Evolutionary conservation across 2,113 vertebrate genomes (phyloP), one percentile per base, ranked within the genome.

Genomic region (Deroptyus accipitrinus): DNA sequence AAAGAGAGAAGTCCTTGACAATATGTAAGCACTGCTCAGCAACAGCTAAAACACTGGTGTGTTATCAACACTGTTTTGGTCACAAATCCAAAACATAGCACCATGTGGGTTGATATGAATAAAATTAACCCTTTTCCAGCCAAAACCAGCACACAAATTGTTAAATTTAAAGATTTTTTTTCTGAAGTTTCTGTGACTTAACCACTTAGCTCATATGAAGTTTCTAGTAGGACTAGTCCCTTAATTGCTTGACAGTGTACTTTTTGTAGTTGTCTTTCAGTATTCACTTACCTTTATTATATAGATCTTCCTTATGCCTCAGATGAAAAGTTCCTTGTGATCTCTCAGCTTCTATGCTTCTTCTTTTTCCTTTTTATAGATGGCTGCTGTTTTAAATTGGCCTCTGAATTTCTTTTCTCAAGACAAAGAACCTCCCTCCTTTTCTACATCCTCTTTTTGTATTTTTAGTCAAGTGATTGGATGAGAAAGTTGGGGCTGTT

Each of bases 281-380:
- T 77, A 57, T 22, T 82, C 39, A 17, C 39, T 78, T 91, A 81
- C 61, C 59, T 88, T 70, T 78, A 73, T 69, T 33, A 5, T 17
- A 35, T 13, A 76, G 42, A 82, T 63, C 33, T 81, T 70, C 46
- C 83, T 76, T 44, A 84, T 64, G 62, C 51, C 41, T 62, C 62
- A 75, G 54, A 41, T n/a, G 77, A 63, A 64, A 94, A 46, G 18
- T 57, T 95, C 13, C 30, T 48, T 89, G 48, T 82, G 52, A 84
- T 85, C 49, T 77, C 25, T 10, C 7, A 78, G 73, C 70, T 35
- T 78, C 66, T 62, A 15, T 48, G 44, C 8, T 33, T 67, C 83
- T 79, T 24, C 73, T 49, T 81, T 76, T 54, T 13, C 3, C 12
- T 68, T 62, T 79, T 62, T 46, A 25, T 48, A 49, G 18, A 41